Base-by-base conservation (phyloP, 2,113 vertebrate species). In the Callipepla californica region DNA sequence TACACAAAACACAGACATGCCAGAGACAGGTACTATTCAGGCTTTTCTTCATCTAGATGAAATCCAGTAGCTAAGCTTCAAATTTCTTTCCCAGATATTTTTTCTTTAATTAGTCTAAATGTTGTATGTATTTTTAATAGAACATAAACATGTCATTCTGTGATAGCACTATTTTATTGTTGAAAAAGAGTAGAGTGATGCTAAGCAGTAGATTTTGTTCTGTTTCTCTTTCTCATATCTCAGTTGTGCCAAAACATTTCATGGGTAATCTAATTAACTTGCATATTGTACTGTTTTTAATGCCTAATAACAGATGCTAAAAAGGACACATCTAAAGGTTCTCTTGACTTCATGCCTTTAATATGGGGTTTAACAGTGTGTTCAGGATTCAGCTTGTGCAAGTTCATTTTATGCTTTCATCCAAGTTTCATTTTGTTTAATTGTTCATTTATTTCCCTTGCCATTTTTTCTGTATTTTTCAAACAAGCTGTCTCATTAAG, bases 371-470 rank as follows among this genome's bases (percentile, higher is more conserved):
- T 76, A 76, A 44, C 40, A 72, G 10, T 11, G 5, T 63, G 44
- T 77, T 73, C 30, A 53, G 28, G 13, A 86, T 87, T 66, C 38
- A 50, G 18, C 74, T 67, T 70, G 57, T 75, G 13, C 26, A 72
- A 62, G 30, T 42, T 48, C 34, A 36, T 83, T 55, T 74, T 62
- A 70, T 36, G 20, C 32, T 91, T 92, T 92, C 38, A 62, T 78
- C 28, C 55, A 84, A 74, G 65, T 62, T 91, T 87, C 30, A 48
- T 74, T 78, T 79, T 70, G 50, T 74, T 87, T 93, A 80, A 77
- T 75, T 2, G 7, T 88, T 86, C 68, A n/a, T 92, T 89, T 93
- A 95, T 92, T 89, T 91, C 72, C 55, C 81, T 69, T 81, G 65
- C 78, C 59, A 69, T 74, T 89, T 86, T 80, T 70, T 44, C 61